These are phyloP conservation scores for Drosophila melanica DNA, from an alignment of 1,140 invertebrate genomes.

Conservation along the genomic window DNA sequence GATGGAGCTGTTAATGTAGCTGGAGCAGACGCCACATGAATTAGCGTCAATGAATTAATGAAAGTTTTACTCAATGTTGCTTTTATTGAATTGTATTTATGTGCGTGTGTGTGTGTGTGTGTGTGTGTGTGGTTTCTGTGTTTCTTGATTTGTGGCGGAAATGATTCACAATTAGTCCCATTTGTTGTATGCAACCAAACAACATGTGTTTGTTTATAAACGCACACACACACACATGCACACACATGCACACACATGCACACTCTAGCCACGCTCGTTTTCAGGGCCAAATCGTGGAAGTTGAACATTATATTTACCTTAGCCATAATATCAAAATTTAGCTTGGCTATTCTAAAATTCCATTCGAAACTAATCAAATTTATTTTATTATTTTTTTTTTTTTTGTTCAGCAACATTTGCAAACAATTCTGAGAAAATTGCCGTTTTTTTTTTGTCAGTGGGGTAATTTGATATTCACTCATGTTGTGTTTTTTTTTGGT, in stretches of 20 bases:
- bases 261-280: not conserved
- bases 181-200: slow-evolving; percentile 30
- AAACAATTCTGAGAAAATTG: slow-evolving; percentile 39
- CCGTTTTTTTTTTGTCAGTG: too few relatives aligned
- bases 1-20: not conserved
- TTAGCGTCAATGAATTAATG: slow-evolving; percentile 71
- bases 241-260: not conserved
- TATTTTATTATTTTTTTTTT: not conserved
- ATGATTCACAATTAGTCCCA: slow-evolving; percentile 62
- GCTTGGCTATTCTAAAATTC: not conserved
- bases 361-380: slow-evolving; percentile 16
- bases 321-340: not conserved
- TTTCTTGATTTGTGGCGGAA: slow-evolving; percentile 25
- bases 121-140: slow-evolving; percentile 2
- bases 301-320: slow-evolving; percentile 1
- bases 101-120: slow-evolving; percentile 5
- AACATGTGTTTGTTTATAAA: slow-evolving; percentile 5
- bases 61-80: slow-evolving; percentile 63
- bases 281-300: slow-evolving; percentile 27
- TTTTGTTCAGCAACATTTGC: slow-evolving; percentile 15
- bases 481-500: not conserved
- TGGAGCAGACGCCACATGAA: slow-evolving; percentile 31
- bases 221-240: not conserved
- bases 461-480: not conserved
- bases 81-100: slow-evolving; percentile 30